Evolutionary conservation across 1,140 invertebrate genomes (phyloP).

Genomic region (Hydropsyche tenuis): DNA sequence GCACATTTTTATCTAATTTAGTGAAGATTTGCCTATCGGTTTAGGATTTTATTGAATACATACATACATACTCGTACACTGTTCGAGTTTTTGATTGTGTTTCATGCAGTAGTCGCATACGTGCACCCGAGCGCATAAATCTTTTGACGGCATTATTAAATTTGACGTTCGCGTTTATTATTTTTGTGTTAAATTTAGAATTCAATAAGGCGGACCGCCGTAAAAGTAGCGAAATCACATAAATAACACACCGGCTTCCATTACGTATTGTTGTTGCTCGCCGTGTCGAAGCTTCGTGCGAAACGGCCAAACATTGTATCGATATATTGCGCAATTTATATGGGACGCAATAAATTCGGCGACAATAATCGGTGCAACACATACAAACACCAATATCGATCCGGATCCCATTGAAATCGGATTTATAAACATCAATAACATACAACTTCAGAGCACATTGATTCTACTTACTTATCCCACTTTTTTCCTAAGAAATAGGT

Average conservation of each 20-base stretch:
- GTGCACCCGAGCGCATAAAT: background rate
- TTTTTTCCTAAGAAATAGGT: background rate
- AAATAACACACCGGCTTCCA: background rate
- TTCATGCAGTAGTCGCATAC: too few relatives aligned
- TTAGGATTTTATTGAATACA: too few relatives aligned
- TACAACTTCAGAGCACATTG: too few relatives aligned
- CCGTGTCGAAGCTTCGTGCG: background rate
- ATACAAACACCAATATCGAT: too few relatives aligned
- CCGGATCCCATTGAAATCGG: too few relatives aligned
- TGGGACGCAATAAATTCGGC: background rate
- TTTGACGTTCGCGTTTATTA: background rate
- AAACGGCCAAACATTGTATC: constrained; percentile 6
- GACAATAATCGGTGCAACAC: background rate
- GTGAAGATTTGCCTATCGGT: too few relatives aligned
- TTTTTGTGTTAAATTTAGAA: constrained; percentile 19
- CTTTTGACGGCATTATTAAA: background rate
- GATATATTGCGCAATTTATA: constrained; percentile 15
- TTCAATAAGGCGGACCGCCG: constrained; percentile 11
- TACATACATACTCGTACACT: too few relatives aligned
- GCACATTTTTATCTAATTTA: too few relatives aligned
- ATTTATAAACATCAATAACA: too few relatives aligned
- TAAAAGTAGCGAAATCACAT: constrained; percentile 15
- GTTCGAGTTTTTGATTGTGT: too few relatives aligned
- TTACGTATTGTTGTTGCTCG: background rate
- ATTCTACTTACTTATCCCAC: background rate